phyloP scores from a whole-genome alignment of 2,888 invertebrate species.

The Augochlorella aurata region DNA sequence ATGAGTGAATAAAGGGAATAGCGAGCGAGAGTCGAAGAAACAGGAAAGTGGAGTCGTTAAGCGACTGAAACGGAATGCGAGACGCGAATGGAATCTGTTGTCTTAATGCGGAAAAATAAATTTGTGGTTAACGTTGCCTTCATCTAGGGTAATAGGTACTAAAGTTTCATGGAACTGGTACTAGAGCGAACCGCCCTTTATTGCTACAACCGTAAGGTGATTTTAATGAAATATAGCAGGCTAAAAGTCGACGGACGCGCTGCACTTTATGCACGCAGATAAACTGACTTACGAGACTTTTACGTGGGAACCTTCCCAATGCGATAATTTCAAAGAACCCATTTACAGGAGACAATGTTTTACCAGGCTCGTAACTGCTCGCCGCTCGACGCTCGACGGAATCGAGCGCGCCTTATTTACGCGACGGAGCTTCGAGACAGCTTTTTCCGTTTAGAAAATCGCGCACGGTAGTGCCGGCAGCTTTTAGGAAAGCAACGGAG shows the following conservation, averaged over 20 bases:
- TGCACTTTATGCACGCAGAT: slow-evolving; percentile 1
- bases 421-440: background rate
- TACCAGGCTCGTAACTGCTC: too few relatives aligned
- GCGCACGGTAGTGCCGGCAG: too few relatives aligned
- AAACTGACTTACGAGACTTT: background rate
- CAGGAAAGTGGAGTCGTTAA: background rate
- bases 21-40: background rate
- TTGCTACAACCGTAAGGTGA: slow-evolving; percentile 9
- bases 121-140: slow-evolving; percentile 4
- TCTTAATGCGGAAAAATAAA: background rate
- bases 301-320: background rate
- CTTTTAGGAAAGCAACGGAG: background rate
- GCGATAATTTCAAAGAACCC: background rate
- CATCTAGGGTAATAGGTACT: slow-evolving; percentile 12
- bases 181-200: background rate
- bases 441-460: background rate
- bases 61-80: background rate
- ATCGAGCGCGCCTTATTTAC: background rate
- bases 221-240: slow-evolving; percentile 8
- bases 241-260: slow-evolving; percentile 6
- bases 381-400: too few relatives aligned
- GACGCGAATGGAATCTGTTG: background rate
- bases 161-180: slow-evolving; percentile 5
- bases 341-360: background rate
- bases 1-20: background rate